Conservation (phyloP, 2,888 invertebrate genomes). For the Galerucella nymphaeae region DNA sequence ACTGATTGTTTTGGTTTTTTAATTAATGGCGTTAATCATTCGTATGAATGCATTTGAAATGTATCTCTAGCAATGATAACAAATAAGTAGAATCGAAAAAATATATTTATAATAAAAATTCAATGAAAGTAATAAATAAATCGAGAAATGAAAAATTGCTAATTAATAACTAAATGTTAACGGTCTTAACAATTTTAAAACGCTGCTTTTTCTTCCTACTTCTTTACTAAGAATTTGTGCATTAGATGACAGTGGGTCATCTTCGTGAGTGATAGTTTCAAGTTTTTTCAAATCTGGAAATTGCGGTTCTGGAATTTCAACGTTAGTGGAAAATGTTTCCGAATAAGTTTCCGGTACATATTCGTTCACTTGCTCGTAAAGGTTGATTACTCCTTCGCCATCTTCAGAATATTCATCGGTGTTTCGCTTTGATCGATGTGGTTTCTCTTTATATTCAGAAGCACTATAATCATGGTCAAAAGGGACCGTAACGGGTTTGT, state of each 20-base stretch:
- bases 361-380: slow-evolving; percentile 8
- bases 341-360: slow-evolving; percentile 24
- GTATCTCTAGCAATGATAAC: too few species aligned
- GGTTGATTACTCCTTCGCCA: slow-evolving; percentile 26
- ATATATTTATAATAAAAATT: too few species aligned
- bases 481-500: slow-evolving; percentile 58
- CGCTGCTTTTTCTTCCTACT: slow-evolving; percentile 48
- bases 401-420: slow-evolving; percentile 19
- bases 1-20: too few species aligned
- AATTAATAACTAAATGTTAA: slow-evolving; percentile 15
- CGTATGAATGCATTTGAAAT: too few species aligned
- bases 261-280: slow-evolving; percentile 50
- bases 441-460: slow-evolving; percentile 50
- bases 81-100: too few species aligned
- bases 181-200: slow-evolving; percentile 42
- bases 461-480: slow-evolving; percentile 59
- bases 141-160: too few species aligned
- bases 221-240: slow-evolving; percentile 52
- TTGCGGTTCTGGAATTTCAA: slow-evolving; percentile 17
- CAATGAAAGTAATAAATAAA: too few species aligned
- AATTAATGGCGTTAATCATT: too few species aligned
- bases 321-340: slow-evolving; percentile 15
- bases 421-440: slow-evolving; percentile 33
- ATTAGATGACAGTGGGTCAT: slow-evolving; percentile 56
- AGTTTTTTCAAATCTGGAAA: slow-evolving; percentile 41